phyloP scores from a whole-genome alignment of 2,113 vertebrate genomes.

The Anguilla japonica region DNA sequence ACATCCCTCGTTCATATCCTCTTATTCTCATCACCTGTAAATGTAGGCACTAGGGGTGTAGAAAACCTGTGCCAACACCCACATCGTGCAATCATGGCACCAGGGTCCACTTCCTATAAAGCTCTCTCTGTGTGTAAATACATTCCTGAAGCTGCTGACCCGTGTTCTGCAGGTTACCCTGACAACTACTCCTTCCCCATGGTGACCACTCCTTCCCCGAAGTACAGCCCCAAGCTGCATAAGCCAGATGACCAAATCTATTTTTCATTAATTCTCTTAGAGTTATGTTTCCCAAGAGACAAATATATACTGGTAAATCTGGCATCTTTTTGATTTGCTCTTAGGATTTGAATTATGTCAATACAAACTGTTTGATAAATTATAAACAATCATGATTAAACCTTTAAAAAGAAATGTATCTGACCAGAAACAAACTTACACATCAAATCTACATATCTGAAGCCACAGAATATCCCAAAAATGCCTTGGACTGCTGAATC shows the following conservation, averaged over 20 bases:
- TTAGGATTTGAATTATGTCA: no score
- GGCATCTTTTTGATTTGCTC: no score
- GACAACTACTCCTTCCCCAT: constrained; percentile 67
- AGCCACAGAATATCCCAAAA: not conserved
- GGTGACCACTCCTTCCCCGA: constrained; percentile 48
- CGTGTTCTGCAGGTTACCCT: constrained; percentile 67
- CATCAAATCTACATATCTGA: not conserved
- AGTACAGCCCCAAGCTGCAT: constrained; percentile 35
- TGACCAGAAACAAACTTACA: not conserved
- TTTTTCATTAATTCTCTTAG: constrained; percentile 2
- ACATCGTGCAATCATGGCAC: constrained; percentile 12
- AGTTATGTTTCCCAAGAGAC: no score
- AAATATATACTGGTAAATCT: no score
- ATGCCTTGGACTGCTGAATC: not conserved
- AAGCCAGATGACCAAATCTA: constrained; percentile 38
- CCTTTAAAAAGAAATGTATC: not conserved
- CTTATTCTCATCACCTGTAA: not conserved
- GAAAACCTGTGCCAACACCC: not conserved
- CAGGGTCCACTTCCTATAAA: constrained; percentile 13
- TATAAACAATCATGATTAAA: not conserved
- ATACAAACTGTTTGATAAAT: not conserved
- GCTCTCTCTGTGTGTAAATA: constrained; percentile 36
- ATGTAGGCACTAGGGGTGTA: not conserved
- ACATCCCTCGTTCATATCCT: not conserved
- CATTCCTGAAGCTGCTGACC: constrained; percentile 67